Base-by-base conservation (phyloP, 2,113 vertebrate species). In the Sula dactylatra region DNA sequence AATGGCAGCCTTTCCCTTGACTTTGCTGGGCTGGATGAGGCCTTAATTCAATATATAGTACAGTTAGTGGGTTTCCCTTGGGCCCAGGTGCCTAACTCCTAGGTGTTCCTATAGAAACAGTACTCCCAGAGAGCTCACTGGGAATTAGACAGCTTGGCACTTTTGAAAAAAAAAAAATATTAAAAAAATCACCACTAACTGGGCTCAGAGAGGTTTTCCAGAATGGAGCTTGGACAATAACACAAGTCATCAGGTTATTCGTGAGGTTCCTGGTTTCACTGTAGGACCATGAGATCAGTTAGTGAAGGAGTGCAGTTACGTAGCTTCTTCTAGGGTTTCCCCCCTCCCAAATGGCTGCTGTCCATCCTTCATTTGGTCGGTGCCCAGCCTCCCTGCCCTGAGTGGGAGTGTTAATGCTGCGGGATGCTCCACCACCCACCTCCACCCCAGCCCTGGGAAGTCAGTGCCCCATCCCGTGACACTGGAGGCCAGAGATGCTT, bases 251-350 rank as follows among this genome's bases (percentile, higher is more conserved):
- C 92, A 96, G 86, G 74, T 87, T 86, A 79, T 88, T 91, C 7
- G 36, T 88, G 92, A 95, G 84, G 93, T 95, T 93, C 76, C 78
- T 95, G 91, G 55, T 93, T 96, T 95, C 79, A 88, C 82, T 94
- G 86, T 95, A 86, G 80, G 64, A 88, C 88, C 44, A 38, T 87
- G 64, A 94, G 38, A 95, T 83, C 61, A 54, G 40, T 64, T 84
- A 74, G 62, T 31, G 79, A 93, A 92, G 40, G 58, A 77, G 64
- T 70, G 76, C 80, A 90, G 86, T 90, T 91, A 47, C 0, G 3
- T 71, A 85, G 45, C 31, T 83, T 94, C 74, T 86, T 88, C 62
- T 40, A 73, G 44, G 25, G 38, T 62, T 86, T 69, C 34, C 36
- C 34, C 82, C 66, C 49, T 94, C 49, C 70, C 74, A 42, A 27